Evolutionary conservation across 2,888 invertebrate species (phyloP), one percentile per base, ranked within the genome.

Genomic region (Andrena marginata): DNA sequence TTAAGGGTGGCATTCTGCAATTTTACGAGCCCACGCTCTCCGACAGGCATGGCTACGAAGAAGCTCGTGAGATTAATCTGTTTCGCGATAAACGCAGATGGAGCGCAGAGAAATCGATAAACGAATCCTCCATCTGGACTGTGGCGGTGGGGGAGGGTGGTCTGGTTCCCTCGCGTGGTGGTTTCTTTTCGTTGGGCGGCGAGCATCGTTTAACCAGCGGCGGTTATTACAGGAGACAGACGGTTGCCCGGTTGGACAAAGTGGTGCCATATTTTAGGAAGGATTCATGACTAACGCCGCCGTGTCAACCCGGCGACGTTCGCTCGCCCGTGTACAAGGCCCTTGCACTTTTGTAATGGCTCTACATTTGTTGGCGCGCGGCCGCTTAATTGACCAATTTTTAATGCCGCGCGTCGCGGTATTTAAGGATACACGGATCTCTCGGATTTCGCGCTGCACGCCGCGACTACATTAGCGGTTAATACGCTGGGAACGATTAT

Each of bases 261-360:
- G 87, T 88, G 87, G 76, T 82, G 80, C 83, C 74, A 85, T 88
- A 88, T 78, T 85, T 88, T 73, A 86, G 78, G 69, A 77, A 77
- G 88, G 80, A 86, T 88, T 85, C 86, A 64, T 67, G 85, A 82
- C 49, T 76, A 85, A 87, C 86, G 77, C 65, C 54, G 70, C 8
- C 77, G 70, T 71, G 86, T 80, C 85, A 77, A 51, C 79, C 68
- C 42, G 4, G 60, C 69, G 83, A 79, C 80, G 67, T 65, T 51
- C 74, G 63, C 65, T 42, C 64, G 62, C 83, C 68, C 48, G 23
- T 67, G 67, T 74, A 81, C 85, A 71, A 75, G 78, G 48, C 56
- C 54, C 78, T 63, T 65, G 86, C 76, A 80, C 80, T 81, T 81
- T 79, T 83, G 77, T 87, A 87, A 87, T 67, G 87, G 77, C 71